phyloP scores from a whole-genome alignment of 1,140 invertebrate genomes.

The Nasonia vitripennis region DNA sequence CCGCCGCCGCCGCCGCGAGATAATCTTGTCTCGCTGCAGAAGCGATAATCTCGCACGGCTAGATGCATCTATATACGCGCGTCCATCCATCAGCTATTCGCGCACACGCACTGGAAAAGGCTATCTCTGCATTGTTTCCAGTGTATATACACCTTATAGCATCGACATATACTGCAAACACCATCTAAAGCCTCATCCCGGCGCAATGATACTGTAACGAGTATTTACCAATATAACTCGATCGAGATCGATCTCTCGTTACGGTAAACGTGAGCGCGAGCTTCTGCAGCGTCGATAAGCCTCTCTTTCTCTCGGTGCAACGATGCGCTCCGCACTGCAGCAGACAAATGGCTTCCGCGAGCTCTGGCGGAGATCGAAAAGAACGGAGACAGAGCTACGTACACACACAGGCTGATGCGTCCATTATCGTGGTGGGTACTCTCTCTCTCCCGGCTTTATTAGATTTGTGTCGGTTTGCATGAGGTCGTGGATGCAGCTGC shows the following conservation, averaged over 20 bases:
- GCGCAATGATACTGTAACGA: constrained; percentile 21
- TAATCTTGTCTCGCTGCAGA: constrained; percentile 22
- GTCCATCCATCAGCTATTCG: not conserved
- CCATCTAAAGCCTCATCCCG: not conserved
- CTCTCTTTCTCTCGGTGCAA: no score
- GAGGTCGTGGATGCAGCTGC: not conserved
- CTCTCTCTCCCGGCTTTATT: not conserved
- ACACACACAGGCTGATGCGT: not conserved
- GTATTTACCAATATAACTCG: constrained; percentile 39
- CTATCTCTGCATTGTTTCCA: not conserved
- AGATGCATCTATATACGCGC: no score
- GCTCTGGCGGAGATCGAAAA: constrained; percentile 25
- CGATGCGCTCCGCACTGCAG: not conserved
- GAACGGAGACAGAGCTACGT: not conserved
- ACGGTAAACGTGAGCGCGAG: constrained; percentile 12
- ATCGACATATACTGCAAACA: not conserved
- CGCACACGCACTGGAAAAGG: not conserved
- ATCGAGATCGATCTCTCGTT: constrained; percentile 38
- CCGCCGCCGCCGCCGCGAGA: not conserved
- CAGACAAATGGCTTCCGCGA: constrained; percentile 50
- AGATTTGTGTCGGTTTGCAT: not conserved
- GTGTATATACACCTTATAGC: not conserved
- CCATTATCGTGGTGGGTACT: not conserved
- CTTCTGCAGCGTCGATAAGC: not conserved
- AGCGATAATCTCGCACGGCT: constrained; percentile 11